phyloP scores from a whole-genome alignment of 2,113 vertebrate genomes.

The Callopanchax toddi region DNA sequence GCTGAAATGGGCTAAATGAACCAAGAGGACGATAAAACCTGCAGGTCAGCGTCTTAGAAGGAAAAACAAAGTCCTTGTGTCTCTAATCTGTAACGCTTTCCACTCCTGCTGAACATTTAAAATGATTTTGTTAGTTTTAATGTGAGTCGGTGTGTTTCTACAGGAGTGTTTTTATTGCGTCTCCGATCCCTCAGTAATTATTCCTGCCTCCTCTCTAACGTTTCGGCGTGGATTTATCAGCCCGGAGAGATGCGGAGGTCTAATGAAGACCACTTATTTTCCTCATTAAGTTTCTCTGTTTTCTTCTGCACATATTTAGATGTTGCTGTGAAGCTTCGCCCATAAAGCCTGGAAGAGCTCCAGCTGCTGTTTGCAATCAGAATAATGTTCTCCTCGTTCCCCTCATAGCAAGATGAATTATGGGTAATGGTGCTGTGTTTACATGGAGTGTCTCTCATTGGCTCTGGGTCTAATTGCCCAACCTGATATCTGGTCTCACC shows the following conservation, averaged over 20 bases:
- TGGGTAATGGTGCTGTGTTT: not conserved
- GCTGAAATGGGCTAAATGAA: too few species aligned
- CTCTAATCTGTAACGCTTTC: too few species aligned
- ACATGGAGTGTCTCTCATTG: slow-evolving; percentile 19
- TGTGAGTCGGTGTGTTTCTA: not conserved
- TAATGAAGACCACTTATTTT: slow-evolving; percentile 5
- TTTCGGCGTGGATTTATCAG: slow-evolving; percentile 9
- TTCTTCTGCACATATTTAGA: not conserved
- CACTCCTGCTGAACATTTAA: not conserved
- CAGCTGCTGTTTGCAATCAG: not conserved
- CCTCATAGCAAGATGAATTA: not conserved
- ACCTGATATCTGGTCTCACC: slow-evolving; percentile 43
- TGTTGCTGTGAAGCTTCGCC: not conserved
- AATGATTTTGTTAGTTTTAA: not conserved
- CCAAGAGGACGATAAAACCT: too few species aligned
- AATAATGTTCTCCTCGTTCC: not conserved
- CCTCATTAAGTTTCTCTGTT: slow-evolving; percentile 7
- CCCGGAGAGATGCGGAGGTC: not conserved
- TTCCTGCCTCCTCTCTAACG: slow-evolving; percentile 17
- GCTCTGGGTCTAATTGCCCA: slow-evolving; percentile 50
- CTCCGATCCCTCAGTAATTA: slow-evolving; percentile 22
- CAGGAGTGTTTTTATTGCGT: not conserved
- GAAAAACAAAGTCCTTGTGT: too few species aligned
- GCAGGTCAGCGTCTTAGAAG: too few species aligned
- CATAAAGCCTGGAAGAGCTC: not conserved